These are phyloP conservation scores for Phalacrocorax brasilianus DNA, from an alignment of 2,113 vertebrate genomes.

Conservation along the genomic window DNA sequence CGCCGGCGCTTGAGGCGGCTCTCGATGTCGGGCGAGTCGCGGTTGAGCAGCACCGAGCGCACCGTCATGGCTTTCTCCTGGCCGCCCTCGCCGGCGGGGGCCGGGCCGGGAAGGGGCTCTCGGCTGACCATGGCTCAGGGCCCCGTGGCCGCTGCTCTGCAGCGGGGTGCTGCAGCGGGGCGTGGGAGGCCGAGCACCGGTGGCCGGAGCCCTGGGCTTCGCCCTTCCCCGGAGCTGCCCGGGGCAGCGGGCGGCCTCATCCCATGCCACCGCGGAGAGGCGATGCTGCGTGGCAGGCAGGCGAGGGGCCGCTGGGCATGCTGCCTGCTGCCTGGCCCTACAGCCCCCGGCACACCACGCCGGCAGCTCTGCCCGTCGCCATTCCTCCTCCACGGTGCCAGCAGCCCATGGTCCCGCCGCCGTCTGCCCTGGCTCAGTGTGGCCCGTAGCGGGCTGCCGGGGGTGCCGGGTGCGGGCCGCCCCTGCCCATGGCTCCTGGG, in stretches of 20 bases:
- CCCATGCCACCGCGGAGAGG: not conserved
- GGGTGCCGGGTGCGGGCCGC: not conserved
- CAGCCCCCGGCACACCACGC: not conserved
- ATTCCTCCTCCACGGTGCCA: fast-evolving
- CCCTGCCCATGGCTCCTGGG: not conserved
- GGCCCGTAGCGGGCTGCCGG: not conserved
- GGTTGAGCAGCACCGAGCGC: slow-evolving; percentile 83
- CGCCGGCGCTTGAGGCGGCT: slow-evolving; percentile 79
- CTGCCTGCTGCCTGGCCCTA: not conserved
- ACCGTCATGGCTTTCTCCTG: slow-evolving; percentile 82
- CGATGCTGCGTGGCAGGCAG: not conserved
- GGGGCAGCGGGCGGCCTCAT: not conserved
- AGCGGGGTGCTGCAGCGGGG: not conserved
- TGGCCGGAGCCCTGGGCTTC: not conserved
- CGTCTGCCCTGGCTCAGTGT: not conserved
- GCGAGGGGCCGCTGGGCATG: not conserved
- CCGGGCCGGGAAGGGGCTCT: slow-evolving; percentile 73
- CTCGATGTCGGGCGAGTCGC: slow-evolving; percentile 81
- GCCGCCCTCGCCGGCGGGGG: slow-evolving; percentile 29
- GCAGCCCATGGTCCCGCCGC: not conserved
- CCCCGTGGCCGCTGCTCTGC: not conserved
- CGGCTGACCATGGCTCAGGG: slow-evolving; percentile 80
- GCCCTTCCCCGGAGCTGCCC: not conserved
- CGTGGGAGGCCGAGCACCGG: not conserved
- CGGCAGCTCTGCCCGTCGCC: not conserved